A percentile compares a stretch with the other conserved stretches of the same genome.
Evolutionary conservation across 2,888 invertebrate species (phyloP).

Genomic region (Glyphotaelius pellucidus): DNA sequence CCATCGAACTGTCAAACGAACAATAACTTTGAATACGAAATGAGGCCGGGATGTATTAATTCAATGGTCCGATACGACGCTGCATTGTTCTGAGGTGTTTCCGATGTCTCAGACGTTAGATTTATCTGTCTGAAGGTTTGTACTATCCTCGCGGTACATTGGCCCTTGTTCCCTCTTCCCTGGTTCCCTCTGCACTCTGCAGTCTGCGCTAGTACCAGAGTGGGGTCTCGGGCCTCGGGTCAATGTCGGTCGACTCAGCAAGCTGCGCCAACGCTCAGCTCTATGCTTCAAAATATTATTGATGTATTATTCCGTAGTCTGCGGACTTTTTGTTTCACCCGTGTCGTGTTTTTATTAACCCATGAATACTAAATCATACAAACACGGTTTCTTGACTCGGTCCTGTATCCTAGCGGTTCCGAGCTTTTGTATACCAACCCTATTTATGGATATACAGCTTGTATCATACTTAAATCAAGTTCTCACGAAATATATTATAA

Average conservation of each 20-base stretch:
- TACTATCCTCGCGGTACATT: neutral
- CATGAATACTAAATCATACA: conserved; percentile 2
- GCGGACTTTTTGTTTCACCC: conserved; percentile 35
- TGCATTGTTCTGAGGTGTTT: conserved; percentile 48
- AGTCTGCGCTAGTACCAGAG: neutral
- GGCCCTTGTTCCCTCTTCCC: neutral
- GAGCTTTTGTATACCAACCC: neutral
- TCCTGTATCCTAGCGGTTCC: neutral
- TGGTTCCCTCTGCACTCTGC: neutral
- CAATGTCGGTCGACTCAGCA: conserved; percentile 42
- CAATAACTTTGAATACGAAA: conserved; percentile 62
- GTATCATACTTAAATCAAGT: neutral
- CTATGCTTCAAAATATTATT: neutral
- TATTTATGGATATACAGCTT: neutral
- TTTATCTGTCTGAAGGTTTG: conserved; percentile 49
- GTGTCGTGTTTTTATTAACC: conserved; percentile 25
- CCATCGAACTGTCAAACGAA: conserved; percentile 55
- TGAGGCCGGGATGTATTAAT: conserved; percentile 56
- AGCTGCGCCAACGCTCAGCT: conserved; percentile 20
- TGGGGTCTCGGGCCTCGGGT: conserved; percentile 35
- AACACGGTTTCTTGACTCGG: neutral
- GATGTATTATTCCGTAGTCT: conserved; percentile 4
- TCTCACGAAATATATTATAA: neutral
- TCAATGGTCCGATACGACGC: conserved; percentile 41
- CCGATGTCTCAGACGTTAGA: conserved; percentile 45